phyloP scores from a whole-genome alignment of 2,888 invertebrate genomes.

The Synergus umbraculus region DNA sequence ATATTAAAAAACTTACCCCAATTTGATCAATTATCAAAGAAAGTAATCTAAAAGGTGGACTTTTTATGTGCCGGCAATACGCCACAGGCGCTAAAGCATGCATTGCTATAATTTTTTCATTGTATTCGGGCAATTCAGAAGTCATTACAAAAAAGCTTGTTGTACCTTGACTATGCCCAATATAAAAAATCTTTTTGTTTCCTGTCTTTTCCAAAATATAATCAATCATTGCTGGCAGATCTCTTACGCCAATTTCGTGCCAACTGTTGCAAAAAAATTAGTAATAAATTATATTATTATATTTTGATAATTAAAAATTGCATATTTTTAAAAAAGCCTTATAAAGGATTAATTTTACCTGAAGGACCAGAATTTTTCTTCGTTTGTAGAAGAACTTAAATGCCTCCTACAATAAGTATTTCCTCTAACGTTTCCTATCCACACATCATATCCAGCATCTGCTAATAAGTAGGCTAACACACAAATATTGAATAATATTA shows the following conservation, averaged over 20 bases:
- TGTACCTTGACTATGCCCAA: slow-evolving; percentile 81
- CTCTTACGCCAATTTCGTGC: slow-evolving; percentile 81
- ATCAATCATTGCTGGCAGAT: slow-evolving; percentile 81
- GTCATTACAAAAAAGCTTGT: slow-evolving; percentile 76
- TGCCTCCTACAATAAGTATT: slow-evolving; percentile 81
- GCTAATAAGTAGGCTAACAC: slow-evolving; percentile 77
- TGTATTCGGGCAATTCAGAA: slow-evolving; percentile 74
- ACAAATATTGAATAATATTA: neutral
- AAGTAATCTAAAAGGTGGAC: neutral
- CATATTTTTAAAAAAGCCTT: too few relatives aligned
- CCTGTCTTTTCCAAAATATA: slow-evolving; percentile 78
- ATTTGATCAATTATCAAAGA: too few relatives aligned
- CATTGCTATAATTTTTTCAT: slow-evolving; percentile 72
- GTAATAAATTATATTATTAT: neutral
- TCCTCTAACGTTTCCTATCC: slow-evolving; percentile 83
- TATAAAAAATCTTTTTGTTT: slow-evolving; percentile 78
- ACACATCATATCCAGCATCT: slow-evolving; percentile 79
- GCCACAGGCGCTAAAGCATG: slow-evolving; percentile 77
- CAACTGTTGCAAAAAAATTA: slow-evolving; percentile 67
- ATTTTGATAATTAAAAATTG: too few relatives aligned
- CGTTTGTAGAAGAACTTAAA: neutral
- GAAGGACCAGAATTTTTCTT: slow-evolving; percentile 43
- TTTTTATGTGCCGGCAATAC: slow-evolving; percentile 56
- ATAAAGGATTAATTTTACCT: slow-evolving; percentile 25
- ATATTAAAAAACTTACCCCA: neutral